A percentile compares a stretch with the other conserved stretches of the same genome.
phyloP scores from a whole-genome alignment of 2,888 invertebrate genomes.

The Phaedon cochleariae region DNA sequence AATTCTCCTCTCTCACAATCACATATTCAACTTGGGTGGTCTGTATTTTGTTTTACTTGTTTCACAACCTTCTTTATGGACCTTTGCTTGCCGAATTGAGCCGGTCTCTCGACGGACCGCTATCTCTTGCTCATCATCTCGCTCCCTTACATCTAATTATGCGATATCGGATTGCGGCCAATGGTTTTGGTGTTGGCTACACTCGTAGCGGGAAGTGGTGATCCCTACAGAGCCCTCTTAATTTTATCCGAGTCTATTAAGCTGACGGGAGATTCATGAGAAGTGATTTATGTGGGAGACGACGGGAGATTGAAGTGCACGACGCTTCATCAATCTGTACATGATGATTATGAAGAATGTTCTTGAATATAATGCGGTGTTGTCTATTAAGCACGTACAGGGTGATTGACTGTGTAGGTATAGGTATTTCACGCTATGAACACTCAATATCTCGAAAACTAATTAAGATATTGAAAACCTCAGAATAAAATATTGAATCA shows the following conservation, averaged over 20 bases:
- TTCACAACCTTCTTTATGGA: slow-evolving; percentile 44
- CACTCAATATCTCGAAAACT: no score
- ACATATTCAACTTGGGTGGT: slow-evolving; percentile 62
- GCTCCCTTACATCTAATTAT: slow-evolving; percentile 48
- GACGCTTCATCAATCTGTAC: neutral
- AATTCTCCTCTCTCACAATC: slow-evolving; percentile 52
- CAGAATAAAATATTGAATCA: no score
- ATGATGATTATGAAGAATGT: neutral
- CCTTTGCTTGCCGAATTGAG: slow-evolving; percentile 43
- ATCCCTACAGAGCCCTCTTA: neutral
- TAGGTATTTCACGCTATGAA: no score
- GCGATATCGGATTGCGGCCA: slow-evolving; percentile 41
- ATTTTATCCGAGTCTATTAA: neutral
- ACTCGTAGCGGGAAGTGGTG: neutral
- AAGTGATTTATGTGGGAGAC: neutral
- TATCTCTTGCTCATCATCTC: slow-evolving; percentile 48
- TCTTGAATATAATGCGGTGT: neutral
- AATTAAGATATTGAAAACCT: no score
- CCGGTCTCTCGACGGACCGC: slow-evolving; percentile 31
- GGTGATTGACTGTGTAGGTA: no score
- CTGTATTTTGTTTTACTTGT: slow-evolving; percentile 61
- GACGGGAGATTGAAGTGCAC: neutral
- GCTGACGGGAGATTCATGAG: neutral
- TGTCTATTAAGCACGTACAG: no score
- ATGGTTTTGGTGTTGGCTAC: slow-evolving; percentile 26